Conservation (phyloP, 2,113 vertebrate genomes). For the Stictonetta naevosa region DNA sequence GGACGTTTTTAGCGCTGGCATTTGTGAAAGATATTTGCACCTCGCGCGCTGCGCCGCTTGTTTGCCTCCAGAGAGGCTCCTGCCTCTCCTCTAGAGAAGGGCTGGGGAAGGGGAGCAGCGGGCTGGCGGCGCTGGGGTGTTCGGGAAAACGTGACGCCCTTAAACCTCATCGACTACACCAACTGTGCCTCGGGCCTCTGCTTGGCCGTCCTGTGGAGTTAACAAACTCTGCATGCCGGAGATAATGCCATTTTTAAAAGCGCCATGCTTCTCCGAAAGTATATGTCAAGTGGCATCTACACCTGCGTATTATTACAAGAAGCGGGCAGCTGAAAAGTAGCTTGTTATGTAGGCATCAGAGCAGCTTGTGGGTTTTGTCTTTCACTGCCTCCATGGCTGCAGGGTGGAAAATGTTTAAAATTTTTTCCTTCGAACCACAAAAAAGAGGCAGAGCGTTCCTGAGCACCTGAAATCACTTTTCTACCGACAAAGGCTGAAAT, state of each 20-base stretch:
- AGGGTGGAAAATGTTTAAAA: neutral
- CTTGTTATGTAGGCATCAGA: neutral
- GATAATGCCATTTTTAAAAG: neutral
- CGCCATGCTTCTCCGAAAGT: neutral
- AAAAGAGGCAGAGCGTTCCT: slow-evolving; percentile 3
- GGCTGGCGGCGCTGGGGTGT: neutral
- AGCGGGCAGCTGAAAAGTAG: neutral
- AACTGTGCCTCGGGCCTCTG: neutral
- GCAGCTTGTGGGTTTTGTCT: neutral
- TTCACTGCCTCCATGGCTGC: neutral
- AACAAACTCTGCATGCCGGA: neutral
- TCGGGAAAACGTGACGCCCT: neutral
- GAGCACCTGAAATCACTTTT: neutral
- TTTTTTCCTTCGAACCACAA: slow-evolving; percentile 17
- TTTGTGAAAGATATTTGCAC: slow-evolving; percentile 41
- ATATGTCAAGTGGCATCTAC: neutral
- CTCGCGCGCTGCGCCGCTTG: neutral
- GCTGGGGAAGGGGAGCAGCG: neutral
- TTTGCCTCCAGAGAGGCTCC: slow-evolving; percentile 47
- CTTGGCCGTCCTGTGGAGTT: fast-evolving
- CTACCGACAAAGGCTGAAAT: neutral
- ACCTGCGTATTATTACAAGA: neutral
- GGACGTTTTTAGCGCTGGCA: neutral
- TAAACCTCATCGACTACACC: neutral
- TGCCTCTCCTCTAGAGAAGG: neutral